These are phyloP conservation scores for Aspidapion aeneum DNA, from an alignment of 2,888 invertebrate genomes.

Conservation along the genomic window DNA sequence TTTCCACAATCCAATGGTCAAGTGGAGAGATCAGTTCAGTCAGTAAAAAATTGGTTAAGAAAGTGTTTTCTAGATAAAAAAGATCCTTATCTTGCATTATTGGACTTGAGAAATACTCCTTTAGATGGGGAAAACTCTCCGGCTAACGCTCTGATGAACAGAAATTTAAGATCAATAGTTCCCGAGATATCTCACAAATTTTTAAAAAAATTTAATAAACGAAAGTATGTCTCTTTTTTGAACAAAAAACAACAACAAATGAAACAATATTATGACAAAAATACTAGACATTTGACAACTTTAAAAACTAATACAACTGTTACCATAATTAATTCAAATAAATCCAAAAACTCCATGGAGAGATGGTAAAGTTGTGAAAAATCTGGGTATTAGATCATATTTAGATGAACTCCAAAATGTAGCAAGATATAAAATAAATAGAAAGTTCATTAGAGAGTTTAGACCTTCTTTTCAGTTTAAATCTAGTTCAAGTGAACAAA, in stretches of 20 bases:
- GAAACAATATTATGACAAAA: too few relatives aligned
- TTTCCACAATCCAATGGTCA: constrained; percentile 17
- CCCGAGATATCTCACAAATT: background rate
- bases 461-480: too few relatives aligned
- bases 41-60: constrained; percentile 10
- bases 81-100: constrained; percentile 11
- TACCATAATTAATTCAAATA: background rate
- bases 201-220: background rate
- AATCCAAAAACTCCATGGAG: background rate
- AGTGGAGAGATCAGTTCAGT: constrained; percentile 14
- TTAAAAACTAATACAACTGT: background rate
- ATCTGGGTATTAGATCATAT: too few relatives aligned
- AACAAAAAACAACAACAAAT: too few relatives aligned
- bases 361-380: background rate
- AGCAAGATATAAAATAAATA: too few relatives aligned
- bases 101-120: constrained; percentile 3
- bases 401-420: too few relatives aligned
- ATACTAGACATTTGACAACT: too few relatives aligned
- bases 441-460: too few relatives aligned
- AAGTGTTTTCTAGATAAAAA: constrained; percentile 2
- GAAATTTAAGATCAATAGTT: background rate
- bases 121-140: constrained; percentile 3
- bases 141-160: background rate
- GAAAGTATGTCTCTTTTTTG: background rate
- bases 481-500: too few relatives aligned